Evolutionary conservation across 2,797 vertebrate species (phyloP), one percentile per base, ranked within the genome.

Genomic region (Ispidina picta): DNA sequence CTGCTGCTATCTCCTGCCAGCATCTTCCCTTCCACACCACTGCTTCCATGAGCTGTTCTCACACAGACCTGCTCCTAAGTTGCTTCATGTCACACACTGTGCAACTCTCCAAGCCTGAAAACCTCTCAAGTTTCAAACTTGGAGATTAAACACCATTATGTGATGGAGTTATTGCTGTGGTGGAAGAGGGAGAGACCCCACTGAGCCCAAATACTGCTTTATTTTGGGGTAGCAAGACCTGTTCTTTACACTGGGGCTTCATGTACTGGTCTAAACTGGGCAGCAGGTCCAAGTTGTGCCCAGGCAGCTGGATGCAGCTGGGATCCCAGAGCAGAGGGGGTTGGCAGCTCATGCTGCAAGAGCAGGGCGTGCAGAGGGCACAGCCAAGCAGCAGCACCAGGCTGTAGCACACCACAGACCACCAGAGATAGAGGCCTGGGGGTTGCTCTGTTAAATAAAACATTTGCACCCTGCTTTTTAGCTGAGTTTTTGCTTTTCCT

Each of bases 321-420:
- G 26, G 39, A 59, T 71, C 16, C 10, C 26, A 41, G 28, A 51
- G 25, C 28, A 8, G 18, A 62, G n/a, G 9, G 41, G 29, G 6
- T 21, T 48, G 71, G 21, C 21, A 51, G 35, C 2, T 49, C 22
- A 8, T 62, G 14, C 21, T 84, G 28, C 15, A 15, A 55, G 8
- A 7, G 12, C 15, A 49, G 35, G 41, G 20, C 35, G n/a, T 29
- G 10, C 0, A 1, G 22, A 13, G 20, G n/a, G 6, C 25, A 15
- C 26, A 21, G 52, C 4, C 4, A 52, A 56, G 25, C n/a, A 44
- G 3, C 5, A 9, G 10, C 7, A 9, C 22, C 20, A 29, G 62
- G 43, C 29, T 58, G 33, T 22, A 22, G 28, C 44, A 37, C 31
- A 31, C 3, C 54, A 21, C 26, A 16, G 26, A 29, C 3, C 59